Evolutionary conservation across 1,140 invertebrate genomes (phyloP), one percentile per base, ranked within the genome.

Genomic region (Bradynema listronoti): DNA sequence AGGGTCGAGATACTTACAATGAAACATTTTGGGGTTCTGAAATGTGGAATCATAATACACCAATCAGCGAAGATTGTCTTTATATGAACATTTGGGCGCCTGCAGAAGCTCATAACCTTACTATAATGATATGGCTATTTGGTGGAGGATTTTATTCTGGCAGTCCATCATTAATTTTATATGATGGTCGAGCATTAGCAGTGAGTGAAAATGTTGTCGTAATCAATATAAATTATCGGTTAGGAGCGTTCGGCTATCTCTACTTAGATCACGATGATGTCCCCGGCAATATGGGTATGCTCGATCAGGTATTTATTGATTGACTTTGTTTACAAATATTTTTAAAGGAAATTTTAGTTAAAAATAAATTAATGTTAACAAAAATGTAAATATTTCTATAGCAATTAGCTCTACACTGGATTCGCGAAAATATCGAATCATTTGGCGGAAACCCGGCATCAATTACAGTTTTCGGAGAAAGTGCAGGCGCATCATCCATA

Each of bases 401-500:
- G 56, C 72, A 80, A 54, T 43, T 94, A 87, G 91, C 90, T 5
- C 82, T 93, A 25, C 86, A 90, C 73, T 93, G 89, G 89, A 86
- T 97, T 4, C 85, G 87, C 73, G 87, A 92, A 73, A 96, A 98
- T 80, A 93, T 96, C 58, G 69, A 36, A 19, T 47, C 84, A 27
- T 96, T 98, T 79, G 91, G 91, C 36, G 93, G 93, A 1, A 91
- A 95, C 80, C 87, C 90, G 9, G 84, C 58, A 53, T 45, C 41
- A 9, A 68, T 97, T n/a, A 94, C 91, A 0, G 81, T 97, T 9
- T 94, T 96, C 77, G 92, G 92, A n/a, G 93, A 97, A 80, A 91
- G 89, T 64, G 91, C 92, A 7, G 92, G 93, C 14, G 91, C 91
- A 1, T 89, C 89, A 4, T 88, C 88, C 33, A 89, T 96, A 4